Evolutionary conservation across 2,888 invertebrate species (phyloP).

Genomic region (Melanostoma scalare): DNA sequence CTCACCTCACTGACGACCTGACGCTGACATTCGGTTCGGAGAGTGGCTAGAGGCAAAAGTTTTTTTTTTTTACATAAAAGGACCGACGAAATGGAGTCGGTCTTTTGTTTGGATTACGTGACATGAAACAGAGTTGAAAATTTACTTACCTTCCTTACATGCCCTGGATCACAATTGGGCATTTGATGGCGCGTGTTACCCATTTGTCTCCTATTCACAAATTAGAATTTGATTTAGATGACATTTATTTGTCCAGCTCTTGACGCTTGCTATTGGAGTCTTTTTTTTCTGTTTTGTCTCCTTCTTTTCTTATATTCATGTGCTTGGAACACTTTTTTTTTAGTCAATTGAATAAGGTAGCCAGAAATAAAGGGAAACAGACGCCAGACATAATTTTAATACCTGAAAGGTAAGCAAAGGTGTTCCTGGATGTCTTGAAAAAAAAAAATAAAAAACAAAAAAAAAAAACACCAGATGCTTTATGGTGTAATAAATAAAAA

Average conservation of each 20-base stretch:
- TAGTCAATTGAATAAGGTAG: conserved; percentile 2
- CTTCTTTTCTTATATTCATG: not conserved
- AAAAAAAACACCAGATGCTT: conserved; percentile 53
- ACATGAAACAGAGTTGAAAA: conserved; percentile 65
- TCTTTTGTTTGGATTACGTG: conserved; percentile 69
- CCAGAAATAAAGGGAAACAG: conserved; percentile 14
- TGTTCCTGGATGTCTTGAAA: not conserved
- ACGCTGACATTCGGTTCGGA: not conserved
- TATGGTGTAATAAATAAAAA: conserved; percentile 68
- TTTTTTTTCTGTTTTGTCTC: not conserved
- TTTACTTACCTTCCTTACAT: conserved; percentile 32
- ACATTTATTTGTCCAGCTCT: conserved; percentile 66
- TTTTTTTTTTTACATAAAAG: conserved; percentile 20
- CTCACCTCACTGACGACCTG: not conserved
- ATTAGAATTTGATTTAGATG: conserved; percentile 72
- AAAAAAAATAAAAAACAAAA: conserved; percentile 22
- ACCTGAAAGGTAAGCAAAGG: not conserved
- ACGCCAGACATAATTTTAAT: conserved; percentile 7
- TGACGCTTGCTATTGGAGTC: not conserved
- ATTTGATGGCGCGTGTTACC: conserved; percentile 71
- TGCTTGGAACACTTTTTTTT: conserved; percentile 23
- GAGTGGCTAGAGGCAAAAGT: conserved; percentile 30
- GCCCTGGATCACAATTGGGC: conserved; percentile 63
- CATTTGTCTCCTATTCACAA: conserved; percentile 72
- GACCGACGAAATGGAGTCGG: conserved; percentile 25